Percentiles rank a stretch among this genome's conserved stretches.
phyloP scores from a whole-genome alignment of 2,888 invertebrate species.

The Meloe dianella region DNA sequence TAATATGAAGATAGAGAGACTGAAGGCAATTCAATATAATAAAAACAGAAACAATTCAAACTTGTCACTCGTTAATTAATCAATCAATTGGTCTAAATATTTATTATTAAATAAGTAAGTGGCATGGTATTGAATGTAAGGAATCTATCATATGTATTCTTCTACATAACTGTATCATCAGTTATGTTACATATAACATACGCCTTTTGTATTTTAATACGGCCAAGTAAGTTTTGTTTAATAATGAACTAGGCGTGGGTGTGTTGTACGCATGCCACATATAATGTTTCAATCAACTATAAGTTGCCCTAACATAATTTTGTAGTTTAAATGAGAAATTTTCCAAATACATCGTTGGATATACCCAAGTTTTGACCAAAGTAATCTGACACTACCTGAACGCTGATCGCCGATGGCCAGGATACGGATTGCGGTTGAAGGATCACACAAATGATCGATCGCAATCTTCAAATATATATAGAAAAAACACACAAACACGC shows the following conservation, averaged over 20 bases:
- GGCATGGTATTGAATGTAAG: background rate
- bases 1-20: background rate
- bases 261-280: constrained; percentile 28
- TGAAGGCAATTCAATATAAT: background rate
- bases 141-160: no score
- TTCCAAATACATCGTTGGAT: constrained; percentile 43
- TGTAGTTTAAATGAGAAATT: constrained; percentile 47
- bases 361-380: constrained; percentile 36
- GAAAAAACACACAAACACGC: background rate
- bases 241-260: constrained; percentile 21
- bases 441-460: constrained; percentile 18
- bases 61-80: background rate
- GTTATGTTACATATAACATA: background rate
- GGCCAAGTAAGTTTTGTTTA: constrained; percentile 16
- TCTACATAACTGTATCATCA: background rate
- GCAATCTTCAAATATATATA: no score
- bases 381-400: constrained; percentile 45
- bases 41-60: background rate
- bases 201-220: constrained; percentile 6
- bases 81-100: background rate
- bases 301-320: constrained; percentile 58
- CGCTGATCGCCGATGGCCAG: constrained; percentile 28
- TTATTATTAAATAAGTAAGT: no score
- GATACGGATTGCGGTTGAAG: constrained; percentile 26
- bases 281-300: constrained; percentile 33